Evolutionary conservation across 2,888 invertebrate species (phyloP).

Genomic region (Parapristionchus giblindavisi): DNA sequence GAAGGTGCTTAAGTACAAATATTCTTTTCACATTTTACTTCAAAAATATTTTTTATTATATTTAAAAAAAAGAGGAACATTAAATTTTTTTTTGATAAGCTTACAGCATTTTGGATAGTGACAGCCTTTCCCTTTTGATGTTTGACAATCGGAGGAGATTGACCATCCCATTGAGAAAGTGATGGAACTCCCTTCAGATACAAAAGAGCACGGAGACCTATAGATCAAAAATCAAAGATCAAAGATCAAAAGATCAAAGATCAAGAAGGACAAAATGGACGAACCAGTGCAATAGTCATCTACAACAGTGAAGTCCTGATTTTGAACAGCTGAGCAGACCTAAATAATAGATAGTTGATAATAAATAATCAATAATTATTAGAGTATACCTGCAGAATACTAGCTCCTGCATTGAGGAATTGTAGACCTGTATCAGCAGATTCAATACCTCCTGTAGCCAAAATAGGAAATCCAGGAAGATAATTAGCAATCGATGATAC

Average conservation of each 20-base stretch:
- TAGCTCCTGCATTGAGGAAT: constrained; percentile 91
- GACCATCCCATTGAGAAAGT: constrained; percentile 85
- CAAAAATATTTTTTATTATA: too few relatives aligned
- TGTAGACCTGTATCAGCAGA: constrained; percentile 94
- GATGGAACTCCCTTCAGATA: constrained; percentile 74
- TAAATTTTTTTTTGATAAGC: too few relatives aligned
- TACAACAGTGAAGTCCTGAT: constrained; percentile 96
- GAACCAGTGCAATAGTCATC: constrained; percentile 84
- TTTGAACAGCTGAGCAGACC: constrained; percentile 95
- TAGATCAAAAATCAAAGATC: neutral
- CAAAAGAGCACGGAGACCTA: constrained; percentile 64
- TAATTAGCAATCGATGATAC: constrained; percentile 86
- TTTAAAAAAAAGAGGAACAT: too few relatives aligned
- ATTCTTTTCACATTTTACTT: too few relatives aligned
- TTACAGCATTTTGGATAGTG: constrained; percentile 69
- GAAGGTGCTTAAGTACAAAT: constrained; percentile 73
- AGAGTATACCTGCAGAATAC: constrained; percentile 83
- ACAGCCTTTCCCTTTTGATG: constrained; percentile 94
- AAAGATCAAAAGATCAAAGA: neutral
- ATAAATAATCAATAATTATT: neutral
- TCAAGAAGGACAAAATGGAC: too few relatives aligned
- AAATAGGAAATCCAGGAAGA: constrained; percentile 87
- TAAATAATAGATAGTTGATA: constrained; percentile 67
- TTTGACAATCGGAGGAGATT: constrained; percentile 87
- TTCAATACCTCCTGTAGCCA: constrained; percentile 96